Evolutionary conservation across 2,113 vertebrate genomes (phyloP).

Genomic region (Phyllostomus discolor): DNA sequence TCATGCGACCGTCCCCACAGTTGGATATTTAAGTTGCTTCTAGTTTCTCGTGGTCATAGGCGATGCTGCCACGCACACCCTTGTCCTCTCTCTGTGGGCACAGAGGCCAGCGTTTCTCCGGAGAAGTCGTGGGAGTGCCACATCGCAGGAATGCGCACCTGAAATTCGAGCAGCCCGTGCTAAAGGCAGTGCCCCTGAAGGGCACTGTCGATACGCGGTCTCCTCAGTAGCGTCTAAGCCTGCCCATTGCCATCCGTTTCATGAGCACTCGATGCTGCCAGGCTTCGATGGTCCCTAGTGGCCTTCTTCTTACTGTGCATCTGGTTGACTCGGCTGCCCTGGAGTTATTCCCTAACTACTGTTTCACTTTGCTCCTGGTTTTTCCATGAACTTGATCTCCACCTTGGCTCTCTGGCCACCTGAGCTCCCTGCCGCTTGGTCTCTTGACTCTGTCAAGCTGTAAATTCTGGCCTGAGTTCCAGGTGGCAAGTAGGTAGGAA

Average conservation of each 20-base stretch:
- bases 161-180: neutral
- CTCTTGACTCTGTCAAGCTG: neutral
- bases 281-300: neutral
- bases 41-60: neutral
- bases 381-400: neutral
- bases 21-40: neutral
- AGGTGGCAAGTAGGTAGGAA: neutral
- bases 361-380: neutral
- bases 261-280: neutral
- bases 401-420: neutral
- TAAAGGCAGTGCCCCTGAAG: neutral
- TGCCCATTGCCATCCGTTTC: neutral
- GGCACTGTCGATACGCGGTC: accelerated
- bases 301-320: neutral
- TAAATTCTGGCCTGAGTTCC: neutral
- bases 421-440: neutral
- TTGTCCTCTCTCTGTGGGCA: neutral
- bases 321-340: neutral
- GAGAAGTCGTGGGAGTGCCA: neutral
- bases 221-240: accelerated
- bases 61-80: neutral
- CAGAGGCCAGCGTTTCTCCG: neutral
- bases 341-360: neutral
- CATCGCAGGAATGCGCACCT: neutral
- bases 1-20: no score